Evolutionary conservation across 2,797 vertebrate genomes (phyloP).

Genomic region (Champsocephalus gunnari): DNA sequence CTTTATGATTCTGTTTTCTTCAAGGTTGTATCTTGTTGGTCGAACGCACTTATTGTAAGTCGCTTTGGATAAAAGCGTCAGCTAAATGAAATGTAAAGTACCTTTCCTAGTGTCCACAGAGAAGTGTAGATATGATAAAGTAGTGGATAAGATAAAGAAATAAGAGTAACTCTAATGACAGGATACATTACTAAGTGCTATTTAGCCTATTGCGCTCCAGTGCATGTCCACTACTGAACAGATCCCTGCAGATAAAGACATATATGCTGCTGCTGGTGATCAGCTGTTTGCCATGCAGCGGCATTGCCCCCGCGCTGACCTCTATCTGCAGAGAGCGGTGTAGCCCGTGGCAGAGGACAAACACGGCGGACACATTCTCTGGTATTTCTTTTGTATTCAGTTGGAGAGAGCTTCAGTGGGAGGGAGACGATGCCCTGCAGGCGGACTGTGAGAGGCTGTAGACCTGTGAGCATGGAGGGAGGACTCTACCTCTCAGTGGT

Average conservation of each 20-base stretch:
- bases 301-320: conserved; percentile 66
- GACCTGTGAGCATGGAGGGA: conserved; percentile 21
- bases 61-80: too few relatives aligned
- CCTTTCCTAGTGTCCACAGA: background rate
- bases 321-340: conserved; percentile 56
- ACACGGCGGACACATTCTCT: conserved; percentile 64
- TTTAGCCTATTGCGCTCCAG: conserved; percentile 27
- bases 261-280: conserved; percentile 32
- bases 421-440: conserved; percentile 59
- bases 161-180: background rate
- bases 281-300: conserved; percentile 61
- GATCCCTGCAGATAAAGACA: conserved; percentile 27
- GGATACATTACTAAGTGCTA: conserved; percentile 17
- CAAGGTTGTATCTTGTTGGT: too few relatives aligned
- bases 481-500: conserved; percentile 23
- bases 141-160: background rate
- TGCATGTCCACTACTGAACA: conserved; percentile 11
- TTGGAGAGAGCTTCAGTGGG: conserved; percentile 66
- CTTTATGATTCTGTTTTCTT: too few relatives aligned
- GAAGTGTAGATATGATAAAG: background rate
- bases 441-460: conserved; percentile 32
- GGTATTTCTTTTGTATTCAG: conserved; percentile 63
- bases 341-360: conserved; percentile 53
- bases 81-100: background rate
- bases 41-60: too few relatives aligned